Conservation (phyloP, 2,888 invertebrate species). For the Petrolisthes manimaculis region DNA sequence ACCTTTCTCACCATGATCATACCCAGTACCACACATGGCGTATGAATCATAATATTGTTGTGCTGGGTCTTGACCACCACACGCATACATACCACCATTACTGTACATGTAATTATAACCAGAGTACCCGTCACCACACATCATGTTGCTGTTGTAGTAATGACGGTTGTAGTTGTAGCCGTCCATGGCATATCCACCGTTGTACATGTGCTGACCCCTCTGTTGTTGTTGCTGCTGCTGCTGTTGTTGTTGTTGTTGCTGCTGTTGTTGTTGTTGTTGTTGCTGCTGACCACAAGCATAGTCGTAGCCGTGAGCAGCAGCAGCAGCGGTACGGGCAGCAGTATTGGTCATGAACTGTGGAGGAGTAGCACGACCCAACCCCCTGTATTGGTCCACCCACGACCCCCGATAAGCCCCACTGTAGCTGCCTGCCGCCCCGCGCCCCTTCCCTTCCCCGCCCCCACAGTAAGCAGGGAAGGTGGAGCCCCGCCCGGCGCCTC, state of each 20-base stretch:
- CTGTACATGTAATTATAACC: slow-evolving; percentile 55
- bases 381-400: slow-evolving; percentile 63
- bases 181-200: slow-evolving; percentile 62
- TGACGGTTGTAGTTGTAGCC: slow-evolving; percentile 64
- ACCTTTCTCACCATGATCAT: slow-evolving; percentile 62
- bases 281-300: slow-evolving; percentile 58
- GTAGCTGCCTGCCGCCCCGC: slow-evolving; percentile 32
- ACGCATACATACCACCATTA: slow-evolving; percentile 58
- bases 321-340: slow-evolving; percentile 28
- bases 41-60: slow-evolving; percentile 65
- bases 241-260: slow-evolving; percentile 77
- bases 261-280: slow-evolving; percentile 76
- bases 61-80: slow-evolving; percentile 52
- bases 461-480: slow-evolving; percentile 43
- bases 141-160: slow-evolving; percentile 65
- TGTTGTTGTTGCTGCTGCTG: slow-evolving; percentile 76
- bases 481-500: slow-evolving; percentile 46
- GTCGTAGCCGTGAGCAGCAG: slow-evolving; percentile 58
- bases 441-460: slow-evolving; percentile 38
- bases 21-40: slow-evolving; percentile 53
- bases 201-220: slow-evolving; percentile 80
- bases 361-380: slow-evolving; percentile 63
- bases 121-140: slow-evolving; percentile 63
- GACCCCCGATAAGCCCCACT: slow-evolving; percentile 46
- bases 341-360: slow-evolving; percentile 61